These are phyloP conservation scores for Hemicentrotus pulcherrimus DNA, from an alignment of 35 echinoderm and acorn worm genomes.

Conservation along the genomic window DNA sequence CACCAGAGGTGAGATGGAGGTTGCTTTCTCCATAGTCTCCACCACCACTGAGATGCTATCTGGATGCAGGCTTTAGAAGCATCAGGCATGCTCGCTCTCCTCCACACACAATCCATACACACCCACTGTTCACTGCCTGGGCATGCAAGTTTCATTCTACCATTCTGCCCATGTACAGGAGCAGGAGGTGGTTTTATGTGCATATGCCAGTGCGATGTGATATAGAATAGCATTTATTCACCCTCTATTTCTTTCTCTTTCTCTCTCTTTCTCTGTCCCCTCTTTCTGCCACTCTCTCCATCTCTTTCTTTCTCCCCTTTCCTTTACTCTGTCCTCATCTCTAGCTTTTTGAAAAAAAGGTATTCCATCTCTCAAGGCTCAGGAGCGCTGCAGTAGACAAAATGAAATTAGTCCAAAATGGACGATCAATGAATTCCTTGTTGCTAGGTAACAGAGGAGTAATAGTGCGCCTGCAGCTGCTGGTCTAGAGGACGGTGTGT, in stretches of 20 bases:
- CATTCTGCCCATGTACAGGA: neutral
- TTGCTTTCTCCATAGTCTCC: neutral
- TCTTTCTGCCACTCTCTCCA: neutral
- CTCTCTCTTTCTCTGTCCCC: neutral
- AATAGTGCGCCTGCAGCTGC: conserved; percentile 45
- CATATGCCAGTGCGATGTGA: neutral
- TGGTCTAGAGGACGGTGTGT: neutral
- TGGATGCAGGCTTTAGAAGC: neutral
- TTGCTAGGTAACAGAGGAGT: conserved; percentile 42
- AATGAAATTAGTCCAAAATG: conserved; percentile 49
- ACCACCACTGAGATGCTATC: neutral
- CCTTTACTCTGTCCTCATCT: neutral
- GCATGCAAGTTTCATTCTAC: neutral
- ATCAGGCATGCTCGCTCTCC: neutral
- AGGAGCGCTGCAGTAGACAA: conserved; percentile 14
- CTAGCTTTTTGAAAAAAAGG: neutral
- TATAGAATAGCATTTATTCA: neutral
- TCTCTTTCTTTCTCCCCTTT: neutral
- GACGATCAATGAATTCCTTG: conserved; percentile 44
- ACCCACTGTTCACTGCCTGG: neutral
- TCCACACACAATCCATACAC: conserved; percentile 7
- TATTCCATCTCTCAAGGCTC: neutral
- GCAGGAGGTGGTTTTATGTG: neutral
- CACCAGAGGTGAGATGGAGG: neutral
- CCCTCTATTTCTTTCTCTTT: neutral